Conservation (phyloP, 1,140 invertebrate species). For the Cryptotermes secundus region DNA sequence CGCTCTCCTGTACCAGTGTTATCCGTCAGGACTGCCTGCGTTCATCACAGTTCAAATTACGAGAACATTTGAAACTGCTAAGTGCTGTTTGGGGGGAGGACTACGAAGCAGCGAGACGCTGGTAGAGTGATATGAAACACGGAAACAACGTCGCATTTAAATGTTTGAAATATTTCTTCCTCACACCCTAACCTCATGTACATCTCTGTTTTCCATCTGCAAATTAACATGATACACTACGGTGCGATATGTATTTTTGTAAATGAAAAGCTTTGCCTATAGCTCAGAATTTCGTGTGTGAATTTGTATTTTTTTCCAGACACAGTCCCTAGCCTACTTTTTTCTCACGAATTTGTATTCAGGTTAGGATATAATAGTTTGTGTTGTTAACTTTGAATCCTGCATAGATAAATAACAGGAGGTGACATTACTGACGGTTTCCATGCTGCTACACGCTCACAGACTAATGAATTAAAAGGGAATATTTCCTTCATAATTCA, state of each 20-base stretch:
- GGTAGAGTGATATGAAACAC: background rate
- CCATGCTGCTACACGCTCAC: background rate
- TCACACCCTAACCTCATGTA: too few species aligned
- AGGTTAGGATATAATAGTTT: background rate
- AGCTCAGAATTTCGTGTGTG: too few species aligned
- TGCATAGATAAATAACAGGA: background rate
- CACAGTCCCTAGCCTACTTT: background rate
- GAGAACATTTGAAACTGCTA: background rate
- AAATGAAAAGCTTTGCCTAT: background rate
- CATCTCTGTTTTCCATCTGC: background rate
- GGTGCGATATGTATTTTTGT: background rate
- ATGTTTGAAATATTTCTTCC: background rate
- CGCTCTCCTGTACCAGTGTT: background rate
- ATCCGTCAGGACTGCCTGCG: background rate
- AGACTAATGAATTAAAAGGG: background rate
- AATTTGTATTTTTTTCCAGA: background rate
- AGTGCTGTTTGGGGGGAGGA: too few species aligned
- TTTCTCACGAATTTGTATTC: background rate
- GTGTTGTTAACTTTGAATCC: background rate
- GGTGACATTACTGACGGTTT: background rate
- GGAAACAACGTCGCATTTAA: background rate
- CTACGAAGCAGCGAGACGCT: background rate
- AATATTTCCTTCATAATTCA: background rate
- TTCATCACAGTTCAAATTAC: background rate
- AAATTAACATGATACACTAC: background rate